Evolutionary conservation across 2,797 vertebrate genomes (phyloP).

Genomic region (Synaphobranchus kaupii): DNA sequence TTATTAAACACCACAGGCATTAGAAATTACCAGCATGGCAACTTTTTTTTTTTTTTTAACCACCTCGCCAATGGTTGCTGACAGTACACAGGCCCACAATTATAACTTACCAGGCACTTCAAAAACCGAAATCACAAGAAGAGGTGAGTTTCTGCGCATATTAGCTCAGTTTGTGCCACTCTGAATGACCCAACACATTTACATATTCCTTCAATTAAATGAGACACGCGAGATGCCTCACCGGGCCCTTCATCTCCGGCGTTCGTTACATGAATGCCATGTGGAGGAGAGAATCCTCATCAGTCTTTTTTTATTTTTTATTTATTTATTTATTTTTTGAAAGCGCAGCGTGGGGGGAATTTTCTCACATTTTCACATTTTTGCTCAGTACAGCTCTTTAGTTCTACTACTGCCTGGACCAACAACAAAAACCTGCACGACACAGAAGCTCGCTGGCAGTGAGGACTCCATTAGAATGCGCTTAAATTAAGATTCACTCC

Average conservation of each 20-base stretch:
- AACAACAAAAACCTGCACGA: neutral
- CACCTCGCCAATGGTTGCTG: constrained; percentile 49
- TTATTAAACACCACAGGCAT: constrained; percentile 22
- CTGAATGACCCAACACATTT: neutral
- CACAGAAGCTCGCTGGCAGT: neutral
- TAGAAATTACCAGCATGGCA: constrained; percentile 46
- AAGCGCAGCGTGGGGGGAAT: neutral
- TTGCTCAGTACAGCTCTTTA: neutral
- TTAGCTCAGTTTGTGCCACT: constrained; percentile 43
- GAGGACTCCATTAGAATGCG: neutral
- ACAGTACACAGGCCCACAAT: constrained; percentile 36
- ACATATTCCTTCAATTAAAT: neutral
- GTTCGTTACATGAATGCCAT: constrained; percentile 48
- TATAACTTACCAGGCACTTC: constrained; percentile 53
- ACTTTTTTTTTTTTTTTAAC: constrained; percentile 16
- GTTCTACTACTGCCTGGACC: neutral
- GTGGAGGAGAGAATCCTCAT: constrained; percentile 56
- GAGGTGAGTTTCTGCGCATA: constrained; percentile 31
- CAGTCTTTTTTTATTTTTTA: constrained; percentile 38
- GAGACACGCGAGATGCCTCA: neutral
- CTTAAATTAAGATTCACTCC: neutral
- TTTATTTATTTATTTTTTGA: neutral
- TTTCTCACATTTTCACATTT: neutral
- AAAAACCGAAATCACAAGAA: constrained; percentile 32
- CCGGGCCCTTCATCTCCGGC: constrained; percentile 45